Conservation (phyloP, 2,888 invertebrate species). For the Apamea epomidion region DNA sequence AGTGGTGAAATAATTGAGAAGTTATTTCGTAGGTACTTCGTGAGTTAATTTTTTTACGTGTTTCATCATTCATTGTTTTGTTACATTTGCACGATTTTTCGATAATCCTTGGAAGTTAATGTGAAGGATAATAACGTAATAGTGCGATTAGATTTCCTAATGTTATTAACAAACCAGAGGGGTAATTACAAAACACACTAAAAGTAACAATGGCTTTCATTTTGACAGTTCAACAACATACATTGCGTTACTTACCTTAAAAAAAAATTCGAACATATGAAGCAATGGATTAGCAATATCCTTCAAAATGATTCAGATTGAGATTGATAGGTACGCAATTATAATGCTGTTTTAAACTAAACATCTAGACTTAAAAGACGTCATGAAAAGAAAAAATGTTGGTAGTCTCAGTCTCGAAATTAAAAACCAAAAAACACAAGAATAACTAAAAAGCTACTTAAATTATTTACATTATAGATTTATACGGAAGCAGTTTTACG, state of each 20-base stretch:
- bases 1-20: conserved; percentile 22
- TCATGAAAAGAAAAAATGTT: not conserved
- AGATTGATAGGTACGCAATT: not conserved
- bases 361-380: not conserved
- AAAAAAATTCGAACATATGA: not conserved
- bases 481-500: not conserved
- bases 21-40: not conserved
- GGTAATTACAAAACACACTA: not conserved
- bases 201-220: not conserved
- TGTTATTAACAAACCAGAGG: not conserved
- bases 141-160: not conserved
- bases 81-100: conserved; percentile 10
- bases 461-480: not conserved
- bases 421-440: too few relatives aligned
- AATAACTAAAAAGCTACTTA: not conserved
- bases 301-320: not conserved
- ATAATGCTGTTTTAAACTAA: not conserved
- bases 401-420: not conserved
- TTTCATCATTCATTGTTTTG: conserved; percentile 21
- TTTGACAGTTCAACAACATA: not conserved
- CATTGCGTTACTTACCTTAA: not conserved
- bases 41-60: conserved; percentile 7
- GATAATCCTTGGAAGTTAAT: conserved; percentile 1
- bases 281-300: not conserved
- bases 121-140: conserved; percentile 2